Evolutionary conservation across 2,113 vertebrate species (phyloP).

Genomic region (Onychostoma macrolepis): DNA sequence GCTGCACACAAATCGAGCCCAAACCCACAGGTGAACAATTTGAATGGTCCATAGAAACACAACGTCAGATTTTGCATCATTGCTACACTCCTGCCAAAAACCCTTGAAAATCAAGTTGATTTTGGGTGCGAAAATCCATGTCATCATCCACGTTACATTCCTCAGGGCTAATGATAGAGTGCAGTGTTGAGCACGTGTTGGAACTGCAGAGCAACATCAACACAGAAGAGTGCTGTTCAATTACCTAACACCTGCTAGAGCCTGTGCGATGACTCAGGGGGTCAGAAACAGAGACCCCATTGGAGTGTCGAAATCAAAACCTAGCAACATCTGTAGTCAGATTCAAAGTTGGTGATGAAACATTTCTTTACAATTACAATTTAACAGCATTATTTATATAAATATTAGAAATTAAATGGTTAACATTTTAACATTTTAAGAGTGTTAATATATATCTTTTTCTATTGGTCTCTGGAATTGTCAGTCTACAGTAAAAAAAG

Average conservation of each 20-base stretch:
- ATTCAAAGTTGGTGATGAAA: not conserved
- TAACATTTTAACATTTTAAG: not conserved
- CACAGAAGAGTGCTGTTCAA: constrained; percentile 26
- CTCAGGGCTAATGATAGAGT: not conserved
- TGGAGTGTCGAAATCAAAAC: not conserved
- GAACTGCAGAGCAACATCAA: constrained; percentile 19
- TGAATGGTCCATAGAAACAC: not conserved
- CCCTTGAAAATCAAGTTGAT: constrained; percentile 11
- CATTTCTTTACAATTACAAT: not conserved
- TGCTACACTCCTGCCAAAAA: not conserved
- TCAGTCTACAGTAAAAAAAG: too few species aligned
- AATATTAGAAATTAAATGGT: not conserved
- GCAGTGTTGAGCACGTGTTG: not conserved
- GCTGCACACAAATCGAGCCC: not conserved
- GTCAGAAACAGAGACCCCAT: not conserved
- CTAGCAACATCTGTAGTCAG: not conserved
- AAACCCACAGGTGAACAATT: not conserved
- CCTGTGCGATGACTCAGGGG: not conserved
- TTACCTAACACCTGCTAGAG: constrained; percentile 19
- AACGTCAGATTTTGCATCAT: not conserved
- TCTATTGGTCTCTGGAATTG: too few species aligned
- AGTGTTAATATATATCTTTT: too few species aligned
- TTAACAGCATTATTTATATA: not conserved
- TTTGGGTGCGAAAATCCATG: not conserved
- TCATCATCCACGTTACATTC: not conserved